Evolutionary conservation across 2,113 vertebrate species (phyloP), one percentile per base, ranked within the genome.

Genomic region (Tenebrosternarchus preto): DNA sequence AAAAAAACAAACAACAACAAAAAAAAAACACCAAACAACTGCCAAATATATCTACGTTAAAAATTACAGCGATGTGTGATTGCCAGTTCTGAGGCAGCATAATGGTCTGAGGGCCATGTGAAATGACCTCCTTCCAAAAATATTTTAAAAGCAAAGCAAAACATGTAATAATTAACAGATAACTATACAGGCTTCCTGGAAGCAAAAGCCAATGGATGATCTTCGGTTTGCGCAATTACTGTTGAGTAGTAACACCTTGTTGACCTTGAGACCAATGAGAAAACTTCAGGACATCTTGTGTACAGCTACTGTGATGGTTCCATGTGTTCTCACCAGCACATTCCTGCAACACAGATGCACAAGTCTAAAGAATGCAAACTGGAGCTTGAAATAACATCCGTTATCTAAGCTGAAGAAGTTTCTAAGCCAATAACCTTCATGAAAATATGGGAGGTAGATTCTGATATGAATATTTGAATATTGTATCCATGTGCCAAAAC

Each of bases 241-340:
- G 17, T 70, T 70, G 31, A 69, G 19, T 4, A 20, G 25, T 11
- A 69, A 33, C 4, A 68, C 56, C 50, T 43, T 5, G 31, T 68
- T 50, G 36, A 68, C 31, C 33, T 61, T 43, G n/a, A 31, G 55
- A 72, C 80, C 80, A 73, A 84, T 15, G 43, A 50, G 43, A 22
- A 9, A 46, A 73, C 75, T 80, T 96, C 92, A 98, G 7, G 95
- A 96, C 88, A 99, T 94, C 87, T 99, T 99, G 89, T 98, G 96
- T 81, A 99, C 95, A 5, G 96, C 97, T 24, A 98, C 91, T 0
- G 96, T 99, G 91, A 98, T 94, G 88, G 91, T 93, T 64, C 96
- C 96, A 0, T 98, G 97, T 73, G 91, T 96, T 91, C 95, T 95
- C 92, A 99, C 95, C 92, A 98, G 92, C 81, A 99, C 94, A 56